phyloP scores from a whole-genome alignment of 2,888 invertebrate genomes.

The Drosophila paucipuncta region DNA sequence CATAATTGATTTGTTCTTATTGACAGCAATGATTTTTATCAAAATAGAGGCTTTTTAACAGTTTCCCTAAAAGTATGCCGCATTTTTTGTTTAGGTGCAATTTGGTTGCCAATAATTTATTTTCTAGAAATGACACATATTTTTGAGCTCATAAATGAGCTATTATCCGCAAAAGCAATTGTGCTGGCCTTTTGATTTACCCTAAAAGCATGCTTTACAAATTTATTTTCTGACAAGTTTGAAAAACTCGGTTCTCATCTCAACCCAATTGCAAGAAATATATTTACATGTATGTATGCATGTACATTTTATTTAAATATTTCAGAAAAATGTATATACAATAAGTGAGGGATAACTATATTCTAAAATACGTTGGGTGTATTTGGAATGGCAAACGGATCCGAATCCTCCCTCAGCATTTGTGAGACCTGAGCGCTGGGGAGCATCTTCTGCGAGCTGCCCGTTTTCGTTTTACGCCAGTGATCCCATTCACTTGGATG shows the following conservation, averaged over 20 bases:
- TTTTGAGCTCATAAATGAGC: background rate
- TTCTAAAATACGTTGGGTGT: slow-evolving; percentile 44
- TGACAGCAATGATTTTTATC: no score
- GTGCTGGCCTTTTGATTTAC: background rate
- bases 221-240: background rate
- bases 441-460: slow-evolving; percentile 77
- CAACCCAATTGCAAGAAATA: background rate
- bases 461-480: slow-evolving; percentile 81
- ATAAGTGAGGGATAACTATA: slow-evolving; percentile 1
- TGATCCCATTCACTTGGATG: slow-evolving; percentile 84
- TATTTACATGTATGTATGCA: slow-evolving; percentile 14
- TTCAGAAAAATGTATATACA: slow-evolving; percentile 35
- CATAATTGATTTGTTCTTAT: no score
- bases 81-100: no score
- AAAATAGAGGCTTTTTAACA: no score
- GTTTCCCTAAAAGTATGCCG: no score
- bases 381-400: slow-evolving; percentile 65
- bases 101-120: no score
- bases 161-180: background rate
- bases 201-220: background rate
- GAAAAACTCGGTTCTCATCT: background rate
- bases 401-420: slow-evolving; percentile 71
- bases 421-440: slow-evolving; percentile 76
- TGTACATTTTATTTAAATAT: slow-evolving; percentile 21
- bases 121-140: no score